phyloP scores from a whole-genome alignment of 2,113 vertebrate genomes.

The human region DNA sequence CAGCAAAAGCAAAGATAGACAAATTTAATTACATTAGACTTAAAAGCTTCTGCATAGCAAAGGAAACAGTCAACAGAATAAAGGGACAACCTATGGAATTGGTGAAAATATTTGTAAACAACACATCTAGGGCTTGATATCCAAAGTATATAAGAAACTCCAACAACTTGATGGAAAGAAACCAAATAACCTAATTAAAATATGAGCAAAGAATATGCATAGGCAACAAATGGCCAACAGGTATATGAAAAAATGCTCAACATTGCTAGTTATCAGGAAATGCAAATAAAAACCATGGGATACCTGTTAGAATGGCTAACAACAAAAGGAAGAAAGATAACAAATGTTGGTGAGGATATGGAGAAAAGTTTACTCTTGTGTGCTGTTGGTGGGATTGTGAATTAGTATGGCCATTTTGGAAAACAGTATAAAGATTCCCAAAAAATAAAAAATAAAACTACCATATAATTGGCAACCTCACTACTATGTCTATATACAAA shows the following conservation, averaged over 20 bases:
- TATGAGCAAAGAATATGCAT: neutral
- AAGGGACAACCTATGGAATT: neutral
- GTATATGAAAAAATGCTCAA: neutral
- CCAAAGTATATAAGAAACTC: neutral
- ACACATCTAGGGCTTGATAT: neutral
- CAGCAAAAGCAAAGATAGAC: neutral
- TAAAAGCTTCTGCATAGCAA: neutral
- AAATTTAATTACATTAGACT: neutral
- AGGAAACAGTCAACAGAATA: neutral
- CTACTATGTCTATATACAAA: neutral
- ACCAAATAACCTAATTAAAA: neutral
- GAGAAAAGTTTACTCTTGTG: neutral
- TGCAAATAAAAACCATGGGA: neutral
- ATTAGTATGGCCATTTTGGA: too few relatives aligned
- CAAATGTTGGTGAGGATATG: too few relatives aligned
- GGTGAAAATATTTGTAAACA: neutral
- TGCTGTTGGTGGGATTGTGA: too few relatives aligned
- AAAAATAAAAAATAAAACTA: neutral
- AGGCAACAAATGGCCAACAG: neutral
- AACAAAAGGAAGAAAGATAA: neutral
- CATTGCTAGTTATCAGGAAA: neutral
- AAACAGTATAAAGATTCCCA: neutral
- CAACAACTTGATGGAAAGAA: neutral
- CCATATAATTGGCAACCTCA: neutral
- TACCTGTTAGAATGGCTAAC: neutral